phyloP scores from a whole-genome alignment of 2,888 invertebrate genomes.

The Lamellibrachia satsuma region DNA sequence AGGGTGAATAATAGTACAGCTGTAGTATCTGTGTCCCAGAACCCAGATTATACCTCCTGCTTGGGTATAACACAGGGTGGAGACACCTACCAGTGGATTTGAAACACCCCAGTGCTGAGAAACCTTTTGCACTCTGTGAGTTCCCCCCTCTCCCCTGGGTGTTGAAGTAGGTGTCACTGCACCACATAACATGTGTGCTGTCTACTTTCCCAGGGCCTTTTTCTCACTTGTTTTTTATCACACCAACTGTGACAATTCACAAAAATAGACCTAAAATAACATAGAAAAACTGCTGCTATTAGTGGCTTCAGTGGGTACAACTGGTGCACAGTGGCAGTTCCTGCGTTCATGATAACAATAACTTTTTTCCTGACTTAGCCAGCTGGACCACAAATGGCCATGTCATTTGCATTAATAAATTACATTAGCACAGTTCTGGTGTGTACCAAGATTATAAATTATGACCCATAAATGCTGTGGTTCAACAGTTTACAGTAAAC shows the following conservation, averaged over 20 bases:
- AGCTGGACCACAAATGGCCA: no score
- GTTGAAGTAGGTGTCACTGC: background rate
- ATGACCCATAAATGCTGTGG: background rate
- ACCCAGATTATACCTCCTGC: background rate
- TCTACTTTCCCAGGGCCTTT: background rate
- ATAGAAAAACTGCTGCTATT: constrained; percentile 3
- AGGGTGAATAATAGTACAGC: background rate
- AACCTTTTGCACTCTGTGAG: background rate
- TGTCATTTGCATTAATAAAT: constrained; percentile 6
- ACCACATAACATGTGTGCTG: background rate
- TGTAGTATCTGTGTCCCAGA: background rate
- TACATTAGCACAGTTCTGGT: background rate
- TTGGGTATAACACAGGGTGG: background rate
- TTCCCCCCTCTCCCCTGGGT: background rate
- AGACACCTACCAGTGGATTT: background rate
- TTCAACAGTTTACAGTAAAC: background rate
- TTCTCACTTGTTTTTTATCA: background rate
- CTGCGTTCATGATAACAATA: background rate
- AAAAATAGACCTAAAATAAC: background rate
- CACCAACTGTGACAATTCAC: background rate
- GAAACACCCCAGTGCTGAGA: background rate
- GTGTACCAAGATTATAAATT: background rate
- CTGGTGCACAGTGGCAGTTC: background rate
- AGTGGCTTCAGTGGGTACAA: background rate
- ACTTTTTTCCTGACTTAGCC: background rate